phyloP scores from a whole-genome alignment of 2,113 vertebrate species.

The Etheostoma cragini region DNA sequence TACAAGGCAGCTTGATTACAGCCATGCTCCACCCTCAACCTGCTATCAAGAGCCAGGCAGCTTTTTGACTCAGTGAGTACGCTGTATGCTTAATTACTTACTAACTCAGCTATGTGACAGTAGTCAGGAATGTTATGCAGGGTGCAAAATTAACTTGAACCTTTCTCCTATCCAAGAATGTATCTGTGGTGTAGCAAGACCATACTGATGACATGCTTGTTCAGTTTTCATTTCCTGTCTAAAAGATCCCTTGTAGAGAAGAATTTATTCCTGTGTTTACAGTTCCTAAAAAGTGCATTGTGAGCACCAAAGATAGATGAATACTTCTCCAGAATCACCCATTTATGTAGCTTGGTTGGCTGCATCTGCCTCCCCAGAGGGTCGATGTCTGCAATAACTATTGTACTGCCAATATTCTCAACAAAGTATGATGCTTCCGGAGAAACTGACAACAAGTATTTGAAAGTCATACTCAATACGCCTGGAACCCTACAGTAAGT shows the following conservation, averaged over 20 bases:
- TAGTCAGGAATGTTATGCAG: too few relatives aligned
- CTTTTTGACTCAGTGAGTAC: too few relatives aligned
- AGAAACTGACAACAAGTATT: not conserved
- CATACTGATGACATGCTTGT: not conserved
- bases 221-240: conserved; percentile 8
- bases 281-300: not conserved
- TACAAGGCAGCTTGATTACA: too few relatives aligned
- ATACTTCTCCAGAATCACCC: conserved; percentile 1
- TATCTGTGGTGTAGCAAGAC: too few relatives aligned
- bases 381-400: conserved; percentile 10
- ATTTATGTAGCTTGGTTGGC: not conserved
- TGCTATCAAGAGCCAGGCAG: too few relatives aligned
- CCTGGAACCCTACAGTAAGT: not conserved
- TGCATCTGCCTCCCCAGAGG: conserved; percentile 7
- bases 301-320: conserved; percentile 7
- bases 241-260: conserved; percentile 5
- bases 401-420: conserved; percentile 15
- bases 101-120: too few relatives aligned
- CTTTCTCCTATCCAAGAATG: too few relatives aligned
- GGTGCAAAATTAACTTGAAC: too few relatives aligned
- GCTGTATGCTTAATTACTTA: too few relatives aligned
- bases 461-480: not conserved
- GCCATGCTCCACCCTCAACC: too few relatives aligned
- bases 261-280: not conserved
- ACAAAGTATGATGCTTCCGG: conserved; percentile 9